Evolutionary conservation across 30 jellyfish, hydroid and myxozoan genomes (phyloP).

Genomic region (Turritopsis rubra): DNA sequence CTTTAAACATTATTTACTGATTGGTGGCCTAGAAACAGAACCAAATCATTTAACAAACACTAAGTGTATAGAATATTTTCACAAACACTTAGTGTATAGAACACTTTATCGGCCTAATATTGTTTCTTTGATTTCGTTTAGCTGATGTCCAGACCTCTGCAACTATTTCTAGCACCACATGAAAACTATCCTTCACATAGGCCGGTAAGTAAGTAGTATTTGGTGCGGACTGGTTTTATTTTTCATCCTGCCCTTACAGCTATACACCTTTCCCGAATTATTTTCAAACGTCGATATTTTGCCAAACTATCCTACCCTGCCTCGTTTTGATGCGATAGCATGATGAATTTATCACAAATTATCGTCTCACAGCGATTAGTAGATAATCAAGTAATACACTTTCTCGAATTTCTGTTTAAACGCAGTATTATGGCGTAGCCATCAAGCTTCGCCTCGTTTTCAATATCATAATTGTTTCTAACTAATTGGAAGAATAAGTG

Average conservation of each 20-base stretch:
- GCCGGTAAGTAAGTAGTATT: constrained; percentile 36
- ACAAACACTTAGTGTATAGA: background rate
- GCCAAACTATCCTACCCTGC: no score
- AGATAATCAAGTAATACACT: no score
- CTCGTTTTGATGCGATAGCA: no score
- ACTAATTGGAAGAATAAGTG: background rate
- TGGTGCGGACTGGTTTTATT: background rate
- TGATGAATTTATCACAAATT: background rate
- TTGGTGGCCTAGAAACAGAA: background rate
- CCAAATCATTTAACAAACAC: background rate
- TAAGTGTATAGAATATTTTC: background rate
- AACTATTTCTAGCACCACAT: constrained; percentile 76
- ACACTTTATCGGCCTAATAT: background rate
- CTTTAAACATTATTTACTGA: background rate
- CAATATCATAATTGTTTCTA: background rate
- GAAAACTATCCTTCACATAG: constrained; percentile 66
- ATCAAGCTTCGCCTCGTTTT: background rate
- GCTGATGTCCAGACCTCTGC: constrained; percentile 61
- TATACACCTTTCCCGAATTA: background rate
- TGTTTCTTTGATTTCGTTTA: constrained; percentile 1
- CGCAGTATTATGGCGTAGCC: background rate
- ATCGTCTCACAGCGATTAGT: no score
- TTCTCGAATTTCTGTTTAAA: no score
- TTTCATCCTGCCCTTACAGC: background rate
- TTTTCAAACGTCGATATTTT: no score